phyloP scores from a whole-genome alignment of 2,113 vertebrate species.

The Nothoprocta perdicaria region DNA sequence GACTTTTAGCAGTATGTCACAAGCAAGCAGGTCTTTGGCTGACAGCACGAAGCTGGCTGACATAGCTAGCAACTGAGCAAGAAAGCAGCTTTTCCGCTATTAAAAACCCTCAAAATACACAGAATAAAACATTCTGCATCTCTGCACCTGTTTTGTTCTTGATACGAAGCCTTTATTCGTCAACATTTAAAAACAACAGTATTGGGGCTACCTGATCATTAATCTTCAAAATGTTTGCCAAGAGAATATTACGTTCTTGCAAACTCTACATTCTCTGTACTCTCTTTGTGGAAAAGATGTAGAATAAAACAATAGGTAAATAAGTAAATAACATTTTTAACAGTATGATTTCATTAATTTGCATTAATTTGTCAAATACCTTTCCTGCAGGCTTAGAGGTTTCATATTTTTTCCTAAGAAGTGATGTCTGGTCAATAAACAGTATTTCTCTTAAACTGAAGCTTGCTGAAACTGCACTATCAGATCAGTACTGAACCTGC shows the following conservation, averaged over 20 bases:
- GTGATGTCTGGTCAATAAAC: not conserved
- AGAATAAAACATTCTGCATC: not conserved
- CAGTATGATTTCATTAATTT: not conserved
- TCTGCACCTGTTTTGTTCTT: constrained; percentile 27
- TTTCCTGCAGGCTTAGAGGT: not conserved
- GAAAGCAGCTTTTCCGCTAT: constrained; percentile 11
- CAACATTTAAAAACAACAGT: not conserved
- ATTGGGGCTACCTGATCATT: not conserved
- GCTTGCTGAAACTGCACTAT: not conserved
- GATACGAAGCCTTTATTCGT: constrained; percentile 28
- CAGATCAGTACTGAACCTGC: not conserved
- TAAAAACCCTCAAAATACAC: not conserved
- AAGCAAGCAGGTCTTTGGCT: not conserved
- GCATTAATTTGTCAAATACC: not conserved
- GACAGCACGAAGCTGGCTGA: constrained; percentile 10
- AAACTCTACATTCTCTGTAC: not conserved
- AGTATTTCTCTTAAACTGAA: not conserved
- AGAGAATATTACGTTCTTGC: not conserved
- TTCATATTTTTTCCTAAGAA: not conserved
- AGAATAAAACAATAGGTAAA: not conserved
- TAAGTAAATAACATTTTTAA: not conserved
- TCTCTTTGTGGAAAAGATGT: not conserved
- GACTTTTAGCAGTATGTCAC: not conserved
- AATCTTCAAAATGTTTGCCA: not conserved
- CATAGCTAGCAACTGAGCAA: constrained; percentile 8